phyloP scores from a whole-genome alignment of 2,797 vertebrate genomes.

The Lithobates pipiens region DNA sequence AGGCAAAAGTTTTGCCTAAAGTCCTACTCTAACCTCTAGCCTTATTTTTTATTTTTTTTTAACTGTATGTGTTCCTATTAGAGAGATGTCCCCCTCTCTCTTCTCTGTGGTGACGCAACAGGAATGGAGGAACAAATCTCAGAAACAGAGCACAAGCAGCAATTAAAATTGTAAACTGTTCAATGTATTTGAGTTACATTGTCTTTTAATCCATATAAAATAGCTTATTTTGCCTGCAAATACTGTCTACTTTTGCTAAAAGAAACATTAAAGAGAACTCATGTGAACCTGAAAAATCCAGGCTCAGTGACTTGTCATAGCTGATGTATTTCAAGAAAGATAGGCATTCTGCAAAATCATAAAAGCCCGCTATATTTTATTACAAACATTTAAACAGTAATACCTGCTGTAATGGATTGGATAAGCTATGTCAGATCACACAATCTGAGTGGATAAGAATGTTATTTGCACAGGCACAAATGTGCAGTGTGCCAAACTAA shows the following conservation, averaged over 20 bases:
- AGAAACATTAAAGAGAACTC: not conserved
- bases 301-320: slow-evolving; percentile 35
- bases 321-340: slow-evolving; percentile 9
- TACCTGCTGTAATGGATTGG: slow-evolving; percentile 9
- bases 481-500: not conserved
- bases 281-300: slow-evolving; percentile 16
- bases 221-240: no score
- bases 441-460: slow-evolving; percentile 24
- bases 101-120: no score
- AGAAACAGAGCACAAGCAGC: no score
- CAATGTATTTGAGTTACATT: no score
- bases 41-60: no score
- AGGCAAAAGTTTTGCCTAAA: no score
- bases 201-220: no score
- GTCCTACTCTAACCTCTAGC: no score
- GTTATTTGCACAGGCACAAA: slow-evolving; percentile 11
- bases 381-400: slow-evolving; percentile 11
- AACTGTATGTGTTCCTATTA: no score
- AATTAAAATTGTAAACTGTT: no score
- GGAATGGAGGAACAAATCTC: no score
- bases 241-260: not conserved
- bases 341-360: not conserved
- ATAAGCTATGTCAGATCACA: slow-evolving; percentile 21
- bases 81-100: no score
- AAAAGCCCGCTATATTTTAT: not conserved